Percentiles rank a stretch among this genome's conserved stretches.
Conservation (phyloP, 2,797 vertebrate species). For the Sciurus carolinensis region DNA sequence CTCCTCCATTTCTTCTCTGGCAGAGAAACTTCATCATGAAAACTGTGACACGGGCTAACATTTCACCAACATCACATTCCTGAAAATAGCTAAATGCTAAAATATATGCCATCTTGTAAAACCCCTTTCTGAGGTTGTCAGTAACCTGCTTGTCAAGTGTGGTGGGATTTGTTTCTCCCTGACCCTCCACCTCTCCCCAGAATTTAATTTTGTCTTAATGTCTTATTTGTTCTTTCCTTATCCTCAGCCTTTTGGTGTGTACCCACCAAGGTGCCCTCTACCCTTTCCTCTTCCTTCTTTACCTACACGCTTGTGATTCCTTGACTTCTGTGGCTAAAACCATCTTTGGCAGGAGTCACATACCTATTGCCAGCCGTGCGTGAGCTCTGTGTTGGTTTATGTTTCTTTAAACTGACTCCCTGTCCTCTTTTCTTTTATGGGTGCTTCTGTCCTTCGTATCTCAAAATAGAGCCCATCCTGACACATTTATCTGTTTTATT, state of each 20-base stretch:
- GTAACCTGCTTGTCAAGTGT: not conserved
- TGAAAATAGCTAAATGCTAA: not conserved
- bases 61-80: conserved; percentile 41
- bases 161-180: not conserved
- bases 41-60: not conserved
- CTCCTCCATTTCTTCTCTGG: not conserved
- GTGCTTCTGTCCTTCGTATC: not conserved
- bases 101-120: not conserved
- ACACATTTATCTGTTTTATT: conserved; percentile 52
- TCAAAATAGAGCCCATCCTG: conserved; percentile 62
- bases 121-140: not conserved
- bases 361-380: not conserved
- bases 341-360: not conserved
- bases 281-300: not conserved
- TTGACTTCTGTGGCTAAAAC: not conserved
- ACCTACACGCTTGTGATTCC: not conserved
- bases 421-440: conserved; percentile 13
- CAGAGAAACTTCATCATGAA: not conserved
- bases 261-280: not conserved
- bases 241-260: not conserved
- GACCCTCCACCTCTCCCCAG: not conserved
- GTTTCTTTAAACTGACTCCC: not conserved
- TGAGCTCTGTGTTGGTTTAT: not conserved
- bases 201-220: not conserved
- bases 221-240: not conserved